Conservation (phyloP, 2,797 vertebrate genomes). For the Manis crassicaudata region DNA sequence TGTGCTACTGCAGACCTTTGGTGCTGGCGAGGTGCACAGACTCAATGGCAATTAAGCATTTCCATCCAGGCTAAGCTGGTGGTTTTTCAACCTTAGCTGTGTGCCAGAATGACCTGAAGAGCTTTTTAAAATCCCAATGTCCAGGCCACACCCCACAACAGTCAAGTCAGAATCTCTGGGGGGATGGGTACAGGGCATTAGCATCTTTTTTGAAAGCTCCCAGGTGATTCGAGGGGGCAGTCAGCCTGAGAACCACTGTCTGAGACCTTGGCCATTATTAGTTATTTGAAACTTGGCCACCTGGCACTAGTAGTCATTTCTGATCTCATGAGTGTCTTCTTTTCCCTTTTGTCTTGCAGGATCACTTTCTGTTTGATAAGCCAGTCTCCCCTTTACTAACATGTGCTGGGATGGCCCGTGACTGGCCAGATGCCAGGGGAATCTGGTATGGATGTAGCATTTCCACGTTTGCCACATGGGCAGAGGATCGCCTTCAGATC, state of each 20-base stretch:
- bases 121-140: not conserved
- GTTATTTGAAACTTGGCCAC: not conserved
- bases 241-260: not conserved
- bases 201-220: not conserved
- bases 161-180: not conserved
- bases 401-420: conserved; percentile 95
- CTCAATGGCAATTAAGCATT: not conserved
- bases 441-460: conserved; percentile 90
- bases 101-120: not conserved
- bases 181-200: not conserved
- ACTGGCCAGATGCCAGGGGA: conserved; percentile 96
- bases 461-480: conserved; percentile 41
- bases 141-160: not conserved
- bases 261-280: not conserved
- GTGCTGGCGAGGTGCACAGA: not conserved
- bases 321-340: conserved; percentile 44
- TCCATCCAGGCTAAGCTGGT: not conserved
- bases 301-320: not conserved
- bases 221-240: not conserved
- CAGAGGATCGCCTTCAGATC: conserved; percentile 36
- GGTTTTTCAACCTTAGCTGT: not conserved
- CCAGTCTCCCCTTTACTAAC: conserved; percentile 95
- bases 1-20: not conserved
- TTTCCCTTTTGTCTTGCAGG: conserved; percentile 84
- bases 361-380: conserved; percentile 97